Base-by-base conservation (phyloP, 2,888 invertebrate species). In the Stratiomys singularior region DNA sequence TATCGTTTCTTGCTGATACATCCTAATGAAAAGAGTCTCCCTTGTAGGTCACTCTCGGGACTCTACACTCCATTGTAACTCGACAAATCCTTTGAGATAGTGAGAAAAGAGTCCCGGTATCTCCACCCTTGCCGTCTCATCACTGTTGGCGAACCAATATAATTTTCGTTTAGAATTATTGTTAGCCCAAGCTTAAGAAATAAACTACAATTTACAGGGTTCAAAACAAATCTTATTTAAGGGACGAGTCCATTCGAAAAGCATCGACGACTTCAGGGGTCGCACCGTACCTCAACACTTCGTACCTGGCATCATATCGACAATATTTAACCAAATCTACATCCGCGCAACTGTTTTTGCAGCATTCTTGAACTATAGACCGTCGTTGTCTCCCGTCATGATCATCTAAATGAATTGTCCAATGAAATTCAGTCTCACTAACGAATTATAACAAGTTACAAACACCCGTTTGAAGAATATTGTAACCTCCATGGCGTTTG, bases 321-420 rank as follows among this genome's bases (percentile, higher is more conserved):
- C 78, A 78, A 30, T 78, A 78, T 25, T 67, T 69, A 2, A 60
- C 67, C 9, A 78, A 46, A 18, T 63, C 69, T 9, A 23, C 18
- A 37, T 78, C 78, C 13, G 28, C 47, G 52, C 78, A 78, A 28
- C 47, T 30, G 4, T 71, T 76, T 23, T 66, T 76, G 52, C 78
- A 78, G 25, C 78, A 78, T 71, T 78, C 78, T 30, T 78, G 67
- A n/a, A 71, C 78, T 3, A 78, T 76, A 5, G 69, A 69, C 18
- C 78, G 52, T 7, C 76, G 76, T 27, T 76, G 67, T 52, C 78
- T 58, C 11, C 52, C 58, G 27, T 52, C 47, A n/a, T 30, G 44
- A 21, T 15, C 78, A 66, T 3, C 66, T 66, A 15, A 66, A 37
- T n/a, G 4, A 15, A 37, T 37, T n/a, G n/a, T 37, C n/a, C 37